These are phyloP conservation scores for Crotalus horridus DNA, from an alignment of 2,113 vertebrate genomes.

Conservation along the genomic window DNA sequence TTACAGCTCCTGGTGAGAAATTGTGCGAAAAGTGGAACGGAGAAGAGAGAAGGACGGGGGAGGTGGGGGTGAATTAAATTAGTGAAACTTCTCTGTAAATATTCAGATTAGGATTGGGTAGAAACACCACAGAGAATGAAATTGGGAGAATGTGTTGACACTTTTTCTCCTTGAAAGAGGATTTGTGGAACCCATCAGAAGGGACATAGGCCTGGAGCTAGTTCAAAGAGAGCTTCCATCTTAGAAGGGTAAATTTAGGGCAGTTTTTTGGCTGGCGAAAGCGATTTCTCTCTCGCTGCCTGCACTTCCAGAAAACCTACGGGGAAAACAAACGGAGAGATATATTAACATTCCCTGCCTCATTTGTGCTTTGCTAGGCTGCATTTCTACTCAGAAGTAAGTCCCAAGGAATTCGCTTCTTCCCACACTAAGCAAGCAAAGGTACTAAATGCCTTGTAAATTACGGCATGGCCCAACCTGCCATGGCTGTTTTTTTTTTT, in stretches of 20 bases:
- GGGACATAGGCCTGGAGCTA: not conserved
- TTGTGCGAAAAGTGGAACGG: not conserved
- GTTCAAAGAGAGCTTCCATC: not conserved
- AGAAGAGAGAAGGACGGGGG: not conserved
- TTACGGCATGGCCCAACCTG: not conserved
- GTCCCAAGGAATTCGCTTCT: not conserved
- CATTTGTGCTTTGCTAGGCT: not conserved
- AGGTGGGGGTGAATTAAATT: not conserved
- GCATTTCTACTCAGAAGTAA: not conserved
- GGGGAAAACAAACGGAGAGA: not conserved
- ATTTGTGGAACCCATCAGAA: not conserved
- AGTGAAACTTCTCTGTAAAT: not conserved
- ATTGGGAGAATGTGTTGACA: not conserved
- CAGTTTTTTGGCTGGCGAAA: not conserved
- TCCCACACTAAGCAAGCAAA: not conserved
- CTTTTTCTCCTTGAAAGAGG: not conserved
- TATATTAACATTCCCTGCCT: not conserved
- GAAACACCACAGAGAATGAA: not conserved
- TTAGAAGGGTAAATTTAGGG: not conserved
- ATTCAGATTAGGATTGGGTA: not conserved
- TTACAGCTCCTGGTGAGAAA: not conserved
- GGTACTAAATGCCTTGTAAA: not conserved
- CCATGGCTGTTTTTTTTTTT: not conserved
- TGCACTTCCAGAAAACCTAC: not conserved
- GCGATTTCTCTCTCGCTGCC: not conserved